phyloP scores from a whole-genome alignment of 2,797 vertebrate species.

The Chloroceryle amazona region DNA sequence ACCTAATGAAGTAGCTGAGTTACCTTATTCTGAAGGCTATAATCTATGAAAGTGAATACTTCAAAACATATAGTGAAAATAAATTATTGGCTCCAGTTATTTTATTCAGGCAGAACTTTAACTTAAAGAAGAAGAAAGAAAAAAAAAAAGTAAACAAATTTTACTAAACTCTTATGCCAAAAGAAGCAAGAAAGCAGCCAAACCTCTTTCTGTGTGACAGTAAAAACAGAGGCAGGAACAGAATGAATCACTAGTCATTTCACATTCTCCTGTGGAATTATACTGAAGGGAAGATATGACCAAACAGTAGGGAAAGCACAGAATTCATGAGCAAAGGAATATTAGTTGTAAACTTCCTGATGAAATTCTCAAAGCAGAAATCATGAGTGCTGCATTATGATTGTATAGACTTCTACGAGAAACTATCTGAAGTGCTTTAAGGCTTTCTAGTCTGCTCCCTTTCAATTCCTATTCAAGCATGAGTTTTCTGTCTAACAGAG shows the following conservation, averaged over 20 bases:
- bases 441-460: not conserved
- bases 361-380: not conserved
- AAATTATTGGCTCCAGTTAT: not conserved
- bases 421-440: not conserved
- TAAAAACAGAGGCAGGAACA: not conserved
- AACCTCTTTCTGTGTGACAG: not conserved
- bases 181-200: not conserved
- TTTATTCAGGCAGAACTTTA: not conserved
- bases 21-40: not conserved
- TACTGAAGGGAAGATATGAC: not conserved
- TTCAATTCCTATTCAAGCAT: not conserved
- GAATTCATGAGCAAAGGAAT: not conserved
- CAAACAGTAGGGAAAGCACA: not conserved
- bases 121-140: not conserved
- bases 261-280: not conserved
- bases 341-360: not conserved
- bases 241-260: constrained; percentile 5
- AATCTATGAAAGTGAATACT: not conserved
- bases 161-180: not conserved
- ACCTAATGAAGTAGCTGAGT: not conserved
- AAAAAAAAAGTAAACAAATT: not conserved
- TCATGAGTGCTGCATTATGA: not conserved
- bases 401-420: not conserved
- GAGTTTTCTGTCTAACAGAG: not conserved
- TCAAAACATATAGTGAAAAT: not conserved